Base-by-base conservation (phyloP, 2,113 vertebrate species). In the Ibidorhyncha struthersii region DNA sequence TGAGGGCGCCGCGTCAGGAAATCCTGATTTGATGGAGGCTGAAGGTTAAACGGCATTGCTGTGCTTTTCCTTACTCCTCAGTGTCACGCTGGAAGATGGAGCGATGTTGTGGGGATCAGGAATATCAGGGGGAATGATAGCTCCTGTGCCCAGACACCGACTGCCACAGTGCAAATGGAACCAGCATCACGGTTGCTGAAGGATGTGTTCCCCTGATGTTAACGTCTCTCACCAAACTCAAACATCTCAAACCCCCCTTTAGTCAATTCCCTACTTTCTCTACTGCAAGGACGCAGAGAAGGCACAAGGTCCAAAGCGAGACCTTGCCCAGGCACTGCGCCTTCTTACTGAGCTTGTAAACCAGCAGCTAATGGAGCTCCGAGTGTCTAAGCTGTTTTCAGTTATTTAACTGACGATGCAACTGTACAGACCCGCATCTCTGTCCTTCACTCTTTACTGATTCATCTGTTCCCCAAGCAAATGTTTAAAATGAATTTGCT, bases 11-110 rank as follows among this genome's bases (percentile, higher is more conserved):
- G 1, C 2, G 10, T 43, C 52, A n/a, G 43, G 74, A 59, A 83
- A 67, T 55, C 43, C 77, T 71, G 89, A 69, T 85, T 55, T 79
- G 91, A 90, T 76, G 73, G 78, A 65, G 62, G 73, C 49, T 87
- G 70, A 55, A 85, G 78, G 84, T 91, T 89, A 94, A 73, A 81
- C 94, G 78, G 78, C 30, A 72, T 90, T 82, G 87, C 78, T 90
- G 40, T 61, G 73, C 71, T 67, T 23, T 55, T 82, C 23, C 43
- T 38, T 55, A 23, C 84, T 63, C 23, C 58, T 86, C 0, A 4
- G 45, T 52, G 61, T 76, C 40, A 38, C 6, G 5, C 69, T 82
- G 77, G 32, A 84, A 74, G 61, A 71, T 8, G 36, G 40, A 83
- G n/a, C 0, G 3, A 71, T 58, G 55, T 25, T 10, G 9, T 27